Percentiles rank a stretch among this genome's conserved stretches.
Conservation (phyloP, 1,140 invertebrate genomes). For the Olivierus martensii region DNA sequence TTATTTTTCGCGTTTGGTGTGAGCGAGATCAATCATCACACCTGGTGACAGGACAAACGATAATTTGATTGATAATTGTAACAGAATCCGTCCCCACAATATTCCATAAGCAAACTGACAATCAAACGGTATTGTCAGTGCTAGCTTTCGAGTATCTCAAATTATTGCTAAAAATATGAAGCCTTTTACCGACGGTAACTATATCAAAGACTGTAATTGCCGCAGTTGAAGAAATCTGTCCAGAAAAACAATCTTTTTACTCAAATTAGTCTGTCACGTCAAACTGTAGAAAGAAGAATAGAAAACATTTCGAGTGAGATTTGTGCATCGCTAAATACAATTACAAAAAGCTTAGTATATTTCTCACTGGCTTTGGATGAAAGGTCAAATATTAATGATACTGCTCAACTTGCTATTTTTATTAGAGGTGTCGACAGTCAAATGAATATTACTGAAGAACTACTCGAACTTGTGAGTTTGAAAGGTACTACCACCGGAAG, state of each 20-base stretch:
- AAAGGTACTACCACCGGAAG: slow-evolving; percentile 6
- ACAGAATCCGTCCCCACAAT: too few relatives aligned
- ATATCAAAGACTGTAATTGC: neutral
- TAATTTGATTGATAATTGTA: too few relatives aligned
- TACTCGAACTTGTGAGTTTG: neutral
- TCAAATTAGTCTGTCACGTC: neutral
- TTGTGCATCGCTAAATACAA: neutral
- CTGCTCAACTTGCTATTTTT: neutral
- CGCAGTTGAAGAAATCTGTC: neutral
- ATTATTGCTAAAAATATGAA: too few relatives aligned
- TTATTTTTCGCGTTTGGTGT: too few relatives aligned
- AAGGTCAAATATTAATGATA: neutral
- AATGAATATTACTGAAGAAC: neutral
- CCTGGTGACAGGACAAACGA: too few relatives aligned
- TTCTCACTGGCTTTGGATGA: slow-evolving; percentile 1
- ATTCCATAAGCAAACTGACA: too few relatives aligned
- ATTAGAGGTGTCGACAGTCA: neutral
- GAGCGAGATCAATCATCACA: too few relatives aligned
- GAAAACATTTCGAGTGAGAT: neutral
- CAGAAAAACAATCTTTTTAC: neutral
- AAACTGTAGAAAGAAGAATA: neutral
- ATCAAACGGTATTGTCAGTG: too few relatives aligned
- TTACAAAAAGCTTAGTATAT: neutral
- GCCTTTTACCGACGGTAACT: too few relatives aligned
- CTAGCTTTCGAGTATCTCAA: too few relatives aligned